A percentile compares a stretch with the other conserved stretches of the same genome.
phyloP scores from a whole-genome alignment of 2,797 vertebrate genomes.

The Serranus cabrilla region DNA sequence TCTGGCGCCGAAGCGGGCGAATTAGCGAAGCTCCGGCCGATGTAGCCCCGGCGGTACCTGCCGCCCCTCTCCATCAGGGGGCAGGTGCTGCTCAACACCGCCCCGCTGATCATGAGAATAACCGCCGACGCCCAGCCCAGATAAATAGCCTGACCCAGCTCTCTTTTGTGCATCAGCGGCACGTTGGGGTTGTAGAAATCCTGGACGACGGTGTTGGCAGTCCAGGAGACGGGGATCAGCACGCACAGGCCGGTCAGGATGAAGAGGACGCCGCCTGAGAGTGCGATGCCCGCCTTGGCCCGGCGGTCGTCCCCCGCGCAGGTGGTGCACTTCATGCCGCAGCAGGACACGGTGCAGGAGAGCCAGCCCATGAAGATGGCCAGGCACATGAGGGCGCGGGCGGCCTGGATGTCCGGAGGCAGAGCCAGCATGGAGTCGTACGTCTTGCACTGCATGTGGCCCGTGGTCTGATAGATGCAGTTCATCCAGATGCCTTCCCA shows the following conservation, averaged over 20 bases:
- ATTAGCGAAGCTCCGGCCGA: slow-evolving; percentile 83
- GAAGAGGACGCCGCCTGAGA: slow-evolving; percentile 86
- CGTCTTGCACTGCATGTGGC: slow-evolving; percentile 90
- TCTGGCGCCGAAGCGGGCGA: slow-evolving; percentile 73
- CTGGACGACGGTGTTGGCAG: slow-evolving; percentile 86
- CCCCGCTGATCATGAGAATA: slow-evolving; percentile 87
- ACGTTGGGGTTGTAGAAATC: slow-evolving; percentile 89
- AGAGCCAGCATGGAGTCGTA: slow-evolving; percentile 88
- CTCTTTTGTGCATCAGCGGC: slow-evolving; percentile 84
- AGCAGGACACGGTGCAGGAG: slow-evolving; percentile 89
- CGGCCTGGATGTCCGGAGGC: slow-evolving; percentile 87
- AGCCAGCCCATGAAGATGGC: slow-evolving; percentile 90
- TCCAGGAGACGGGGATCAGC: slow-evolving; percentile 88
- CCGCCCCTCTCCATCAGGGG: slow-evolving; percentile 79
- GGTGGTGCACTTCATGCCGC: slow-evolving; percentile 90
- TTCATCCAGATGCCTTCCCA: slow-evolving; percentile 92
- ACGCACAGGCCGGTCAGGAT: slow-evolving; percentile 88
- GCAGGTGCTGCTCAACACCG: slow-evolving; percentile 87
- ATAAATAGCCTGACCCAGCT: slow-evolving; percentile 89
- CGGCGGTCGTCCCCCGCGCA: slow-evolving; percentile 87
- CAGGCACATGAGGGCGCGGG: slow-evolving; percentile 88
- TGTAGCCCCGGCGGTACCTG: slow-evolving; percentile 82
- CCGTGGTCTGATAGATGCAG: slow-evolving; percentile 89
- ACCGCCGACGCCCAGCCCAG: slow-evolving; percentile 87
- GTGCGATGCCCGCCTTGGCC: slow-evolving; percentile 86